phyloP scores from a whole-genome alignment of 2,113 vertebrate genomes.

The Abramis brama region DNA sequence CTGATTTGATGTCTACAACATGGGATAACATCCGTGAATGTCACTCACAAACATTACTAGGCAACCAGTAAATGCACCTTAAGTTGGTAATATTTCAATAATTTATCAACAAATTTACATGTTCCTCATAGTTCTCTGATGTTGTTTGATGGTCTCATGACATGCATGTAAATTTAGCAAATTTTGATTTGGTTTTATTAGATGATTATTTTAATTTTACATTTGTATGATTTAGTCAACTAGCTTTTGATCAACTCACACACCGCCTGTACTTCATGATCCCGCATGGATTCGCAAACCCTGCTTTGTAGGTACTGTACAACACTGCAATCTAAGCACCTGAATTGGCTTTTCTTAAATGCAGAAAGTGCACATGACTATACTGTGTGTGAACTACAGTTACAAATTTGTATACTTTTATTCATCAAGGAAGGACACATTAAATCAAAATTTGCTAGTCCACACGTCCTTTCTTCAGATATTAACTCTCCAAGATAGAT shows the following conservation, averaged over 20 bases:
- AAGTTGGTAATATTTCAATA: background rate
- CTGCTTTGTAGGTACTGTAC: too few species aligned
- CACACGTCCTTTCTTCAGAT: background rate
- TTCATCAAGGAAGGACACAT: background rate
- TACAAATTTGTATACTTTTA: too few species aligned
- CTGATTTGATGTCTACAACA: too few species aligned
- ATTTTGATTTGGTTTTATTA: background rate
- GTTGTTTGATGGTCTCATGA: background rate
- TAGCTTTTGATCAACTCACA: background rate
- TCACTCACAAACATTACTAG: too few species aligned
- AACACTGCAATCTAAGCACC: too few species aligned
- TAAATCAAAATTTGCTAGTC: background rate
- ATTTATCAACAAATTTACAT: background rate
- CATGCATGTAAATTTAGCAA: background rate
- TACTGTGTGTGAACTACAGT: background rate
- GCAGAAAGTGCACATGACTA: too few species aligned
- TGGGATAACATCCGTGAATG: too few species aligned
- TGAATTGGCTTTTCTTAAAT: too few species aligned
- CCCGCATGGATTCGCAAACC: too few species aligned
- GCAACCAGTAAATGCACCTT: too few species aligned
- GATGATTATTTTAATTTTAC: background rate
- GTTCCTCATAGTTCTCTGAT: background rate
- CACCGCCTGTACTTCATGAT: background rate
- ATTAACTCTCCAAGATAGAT: background rate
- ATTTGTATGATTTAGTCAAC: background rate